Conservation (phyloP, 1,140 invertebrate species). For the Cydia amplana region DNA sequence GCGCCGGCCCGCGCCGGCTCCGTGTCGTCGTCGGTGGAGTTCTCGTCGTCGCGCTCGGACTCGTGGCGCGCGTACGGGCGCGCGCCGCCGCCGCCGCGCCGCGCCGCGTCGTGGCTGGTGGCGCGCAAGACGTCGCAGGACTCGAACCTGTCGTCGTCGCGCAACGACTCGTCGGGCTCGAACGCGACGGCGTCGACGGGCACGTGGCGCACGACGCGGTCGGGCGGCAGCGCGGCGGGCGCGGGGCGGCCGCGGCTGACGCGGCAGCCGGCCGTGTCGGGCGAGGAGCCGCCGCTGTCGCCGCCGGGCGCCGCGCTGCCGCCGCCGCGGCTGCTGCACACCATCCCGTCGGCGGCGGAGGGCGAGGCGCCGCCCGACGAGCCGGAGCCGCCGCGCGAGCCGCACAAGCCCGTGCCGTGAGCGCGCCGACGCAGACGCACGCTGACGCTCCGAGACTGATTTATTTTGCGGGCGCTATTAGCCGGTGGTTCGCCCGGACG, state of each 20-base stretch:
- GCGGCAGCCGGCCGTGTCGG: constrained; percentile 87
- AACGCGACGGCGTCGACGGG: constrained; percentile 91
- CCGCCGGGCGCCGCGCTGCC: constrained; percentile 79
- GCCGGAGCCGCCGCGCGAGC: constrained; percentile 41
- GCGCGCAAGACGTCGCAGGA: constrained; percentile 94
- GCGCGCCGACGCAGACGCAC: background rate
- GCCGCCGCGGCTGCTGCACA: constrained; percentile 84
- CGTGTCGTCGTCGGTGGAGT: constrained; percentile 93
- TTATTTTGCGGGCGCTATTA: background rate
- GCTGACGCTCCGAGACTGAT: constrained; percentile 15
- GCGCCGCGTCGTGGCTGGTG: constrained; percentile 92
- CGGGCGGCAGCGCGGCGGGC: constrained; percentile 81
- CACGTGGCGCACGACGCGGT: constrained; percentile 90
- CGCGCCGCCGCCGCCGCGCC: constrained; percentile 87
- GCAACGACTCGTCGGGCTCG: constrained; percentile 93
- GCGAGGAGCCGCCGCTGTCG: constrained; percentile 84
- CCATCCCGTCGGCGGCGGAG: constrained; percentile 91
- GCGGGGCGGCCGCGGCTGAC: constrained; percentile 84
- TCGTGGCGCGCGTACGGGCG: constrained; percentile 90
- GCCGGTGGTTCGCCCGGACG: background rate
- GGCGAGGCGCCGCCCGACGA: constrained; percentile 88
- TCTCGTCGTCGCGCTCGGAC: constrained; percentile 89
- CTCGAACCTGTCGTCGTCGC: constrained; percentile 91
- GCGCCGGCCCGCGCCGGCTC: constrained; percentile 88
- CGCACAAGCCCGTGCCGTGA: constrained; percentile 5